Evolutionary conservation across 2,888 invertebrate genomes (phyloP).

Genomic region (Dasypogon diadema): DNA sequence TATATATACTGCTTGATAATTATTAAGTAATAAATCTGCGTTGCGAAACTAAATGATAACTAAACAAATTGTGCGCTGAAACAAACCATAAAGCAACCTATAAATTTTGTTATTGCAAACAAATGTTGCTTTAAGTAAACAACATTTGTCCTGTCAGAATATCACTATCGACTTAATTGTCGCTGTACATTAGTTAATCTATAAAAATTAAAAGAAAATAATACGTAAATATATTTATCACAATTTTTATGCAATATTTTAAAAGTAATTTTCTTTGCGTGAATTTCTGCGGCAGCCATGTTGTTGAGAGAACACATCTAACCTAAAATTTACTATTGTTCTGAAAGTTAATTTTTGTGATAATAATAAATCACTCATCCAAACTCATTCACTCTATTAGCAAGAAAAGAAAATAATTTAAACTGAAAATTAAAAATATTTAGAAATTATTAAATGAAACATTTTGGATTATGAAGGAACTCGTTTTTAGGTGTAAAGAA

Average conservation of each 20-base stretch:
- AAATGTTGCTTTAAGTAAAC: constrained; percentile 32
- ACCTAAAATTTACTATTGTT: constrained; percentile 43
- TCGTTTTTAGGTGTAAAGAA: constrained; percentile 10
- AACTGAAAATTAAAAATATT: not conserved
- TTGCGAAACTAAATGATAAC: constrained; percentile 27
- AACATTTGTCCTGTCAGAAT: constrained; percentile 23
- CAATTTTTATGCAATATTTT: constrained; percentile 3
- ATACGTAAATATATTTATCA: not conserved
- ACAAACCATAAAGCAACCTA: constrained; percentile 50
- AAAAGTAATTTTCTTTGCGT: constrained; percentile 40
- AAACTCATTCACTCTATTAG: constrained; percentile 41
- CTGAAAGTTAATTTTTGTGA: constrained; percentile 27
- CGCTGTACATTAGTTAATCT: constrained; percentile 38
- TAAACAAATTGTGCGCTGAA: constrained; percentile 54
- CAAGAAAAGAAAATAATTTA: constrained; percentile 38
- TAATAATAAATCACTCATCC: constrained; percentile 36
- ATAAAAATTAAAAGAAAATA: constrained; percentile 36
- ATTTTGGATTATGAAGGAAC: constrained; percentile 29
- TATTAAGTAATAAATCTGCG: constrained; percentile 4
- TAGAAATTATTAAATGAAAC: not conserved
- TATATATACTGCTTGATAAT: constrained; percentile 9
- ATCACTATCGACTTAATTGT: constrained; percentile 10
- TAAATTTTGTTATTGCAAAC: constrained; percentile 38
- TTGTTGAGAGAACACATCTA: constrained; percentile 50
- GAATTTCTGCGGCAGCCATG: constrained; percentile 59